Base-by-base conservation (phyloP, 2,113 vertebrate genomes). In the Lepisosteus oculatus region DNA sequence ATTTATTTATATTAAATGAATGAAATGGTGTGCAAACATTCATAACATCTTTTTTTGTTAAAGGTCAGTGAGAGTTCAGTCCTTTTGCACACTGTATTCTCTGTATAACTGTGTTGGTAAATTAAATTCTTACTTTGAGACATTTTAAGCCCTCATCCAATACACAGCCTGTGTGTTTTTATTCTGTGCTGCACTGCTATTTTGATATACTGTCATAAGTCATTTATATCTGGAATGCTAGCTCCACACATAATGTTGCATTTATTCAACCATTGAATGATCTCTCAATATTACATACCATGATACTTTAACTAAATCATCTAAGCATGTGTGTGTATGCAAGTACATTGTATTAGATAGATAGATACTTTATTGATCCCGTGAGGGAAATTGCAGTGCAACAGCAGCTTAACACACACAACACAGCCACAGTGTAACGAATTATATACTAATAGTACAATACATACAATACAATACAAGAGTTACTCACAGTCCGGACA, bases 251-350 rank as follows among this genome's bases (percentile, higher is more conserved):
- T 61, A 43, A 68, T 62, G 43, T 43, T 68, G 45, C 65, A 15
- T 62, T 68, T 15, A 67, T 67, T 41, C 54, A 11, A 12, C 17
- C 42, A n/a, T 59, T 41, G 29, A 68, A 62, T 62, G 7, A 59
- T 59, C n/a, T 59, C 56, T 14, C 11, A 59, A 59, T 51, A 54
- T 71, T 61, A n/a, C 65, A 73, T 68, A 68, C 8, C 14, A 8
- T 3, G 13, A 8, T n/a, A 43, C 56, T 67, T 59, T n/a, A 59
- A 57, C 71, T 67, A 47, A 73, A 61, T 61, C 56, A 68, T 43
- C 57, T 12, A 8, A 8, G 63, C 43, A 51, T 11, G n/a, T 42
- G 11, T 3, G 29, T 11, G n/a, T 42, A 15, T 3, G 29, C 6
- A 29, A 9, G n/a, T 59, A 59, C 14, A 6, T 12, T 7, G n/a